Percentiles rank a stretch among this genome's conserved stretches.
These are phyloP conservation scores for Tolmerus cingulatus DNA, from an alignment of 2,888 invertebrate species.

Conservation along the genomic window DNA sequence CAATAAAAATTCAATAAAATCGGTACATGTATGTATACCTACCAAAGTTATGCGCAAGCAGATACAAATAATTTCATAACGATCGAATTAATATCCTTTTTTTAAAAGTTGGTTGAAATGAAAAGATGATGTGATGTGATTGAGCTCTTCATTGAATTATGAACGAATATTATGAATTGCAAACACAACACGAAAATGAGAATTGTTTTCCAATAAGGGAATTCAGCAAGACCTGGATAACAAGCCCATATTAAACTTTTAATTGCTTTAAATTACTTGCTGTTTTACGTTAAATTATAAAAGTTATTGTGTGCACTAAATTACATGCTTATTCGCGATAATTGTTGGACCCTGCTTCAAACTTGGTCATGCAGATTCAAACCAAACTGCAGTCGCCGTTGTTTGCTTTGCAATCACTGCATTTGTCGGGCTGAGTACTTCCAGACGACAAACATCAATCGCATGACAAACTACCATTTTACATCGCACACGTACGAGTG, in stretches of 20 bases:
- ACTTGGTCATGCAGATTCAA: background rate
- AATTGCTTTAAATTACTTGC: slow-evolving; percentile 12
- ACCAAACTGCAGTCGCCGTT: background rate
- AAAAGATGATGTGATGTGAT: background rate
- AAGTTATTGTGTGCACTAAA: slow-evolving; percentile 4
- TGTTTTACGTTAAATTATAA: background rate
- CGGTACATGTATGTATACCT: no score
- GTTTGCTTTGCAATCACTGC: slow-evolving; percentile 29
- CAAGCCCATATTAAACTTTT: slow-evolving; percentile 2
- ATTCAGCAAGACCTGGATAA: background rate
- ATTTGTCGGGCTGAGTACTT: slow-evolving; percentile 31
- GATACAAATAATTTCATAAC: no score
- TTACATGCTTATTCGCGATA: background rate
- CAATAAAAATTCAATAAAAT: no score
- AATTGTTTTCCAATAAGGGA: background rate
- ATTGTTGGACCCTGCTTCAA: background rate
- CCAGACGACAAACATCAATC: slow-evolving; percentile 24
- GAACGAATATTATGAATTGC: background rate
- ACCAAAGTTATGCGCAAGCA: no score
- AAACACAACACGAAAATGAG: background rate
- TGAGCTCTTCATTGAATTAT: background rate
- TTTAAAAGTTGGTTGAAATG: background rate
- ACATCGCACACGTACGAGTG: background rate
- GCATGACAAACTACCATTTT: slow-evolving; percentile 14
- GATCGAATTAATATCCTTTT: no score